Base-by-base conservation (phyloP, 2,797 vertebrate genomes). In the Syndactyla subalaris region DNA sequence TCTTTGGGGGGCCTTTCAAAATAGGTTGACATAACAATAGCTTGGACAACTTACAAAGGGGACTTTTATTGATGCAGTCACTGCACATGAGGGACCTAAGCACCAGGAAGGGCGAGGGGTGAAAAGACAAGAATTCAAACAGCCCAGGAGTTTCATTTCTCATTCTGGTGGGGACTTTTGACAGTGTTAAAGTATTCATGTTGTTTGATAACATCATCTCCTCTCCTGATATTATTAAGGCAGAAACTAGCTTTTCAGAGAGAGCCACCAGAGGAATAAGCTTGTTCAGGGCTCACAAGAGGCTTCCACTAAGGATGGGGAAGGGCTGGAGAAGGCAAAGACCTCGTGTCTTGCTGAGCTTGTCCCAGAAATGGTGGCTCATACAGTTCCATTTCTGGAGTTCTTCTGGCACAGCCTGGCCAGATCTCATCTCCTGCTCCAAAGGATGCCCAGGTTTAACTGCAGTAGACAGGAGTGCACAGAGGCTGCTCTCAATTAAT, bases 51-150 rank as follows among this genome's bases (percentile, higher is more conserved):
- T 41, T 68, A 76, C 32, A 84, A 75, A 59, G 54, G 10, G 48
- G 24, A 8, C 4, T 91, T 93, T 83, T 88, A 78, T 66, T 86
- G 62, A 54, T 38, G 19, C 30, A 88, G 61, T 62, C 61, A 89
- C 58, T 43, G 55, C 39, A 89, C 63, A 13, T 13, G 43, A 85
- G 68, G 67, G 70, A 89, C 15, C 32, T 27, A 65, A 81, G 48
- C 22, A 73, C 18, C 8, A 43, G 61, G 62, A 91, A 74, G n/a
- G 54, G 57, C 66, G 45, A 92, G 13, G 39, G 67, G 55, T 92
- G 74, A 94, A 83, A 39, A 88, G 26, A 51, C n/a, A 94, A 81
- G 52, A 96, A 95, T 72, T 72, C 38, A 80, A 87, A 83, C 34
- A 94, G 78, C 34, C 52, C 43, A n/a, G 12, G 29, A 72, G 43